These are phyloP conservation scores for Xyrichtys novacula DNA, from an alignment of 2,797 vertebrate species.

Conservation along the genomic window DNA sequence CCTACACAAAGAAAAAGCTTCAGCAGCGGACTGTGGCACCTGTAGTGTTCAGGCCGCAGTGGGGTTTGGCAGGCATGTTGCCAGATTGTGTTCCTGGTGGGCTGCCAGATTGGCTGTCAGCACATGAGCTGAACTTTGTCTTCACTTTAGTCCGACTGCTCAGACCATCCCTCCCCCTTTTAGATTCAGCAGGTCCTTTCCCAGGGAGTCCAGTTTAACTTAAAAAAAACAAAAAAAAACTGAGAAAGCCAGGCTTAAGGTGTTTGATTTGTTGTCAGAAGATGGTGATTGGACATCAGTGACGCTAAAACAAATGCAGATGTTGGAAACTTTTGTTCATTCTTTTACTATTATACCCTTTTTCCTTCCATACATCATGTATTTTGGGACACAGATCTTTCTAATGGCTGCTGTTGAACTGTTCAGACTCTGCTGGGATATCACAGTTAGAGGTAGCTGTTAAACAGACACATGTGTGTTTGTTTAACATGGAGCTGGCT, in stretches of 20 bases:
- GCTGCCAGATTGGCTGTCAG: slow-evolving; percentile 75
- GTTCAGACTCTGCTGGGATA: slow-evolving; percentile 10
- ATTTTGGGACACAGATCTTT: slow-evolving; percentile 11
- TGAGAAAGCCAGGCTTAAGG: background rate
- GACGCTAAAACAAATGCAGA: background rate
- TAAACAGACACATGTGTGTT: slow-evolving; percentile 32
- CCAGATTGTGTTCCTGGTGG: slow-evolving; percentile 59
- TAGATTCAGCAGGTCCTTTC: slow-evolving; percentile 41
- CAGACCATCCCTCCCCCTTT: slow-evolving; percentile 10
- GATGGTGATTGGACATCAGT: background rate
- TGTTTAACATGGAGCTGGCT: slow-evolving; percentile 34
- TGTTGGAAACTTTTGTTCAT: background rate
- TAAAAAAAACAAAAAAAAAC: slow-evolving; percentile 20
- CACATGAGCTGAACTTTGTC: slow-evolving; percentile 64
- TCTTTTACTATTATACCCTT: background rate
- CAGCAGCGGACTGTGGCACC: slow-evolving; percentile 46
- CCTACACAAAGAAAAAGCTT: slow-evolving; percentile 21
- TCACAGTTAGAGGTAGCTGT: slow-evolving; percentile 20
- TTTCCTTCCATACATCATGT: background rate
- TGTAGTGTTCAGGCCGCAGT: slow-evolving; percentile 50
- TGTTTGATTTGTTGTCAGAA: slow-evolving; percentile 9
- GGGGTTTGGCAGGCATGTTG: slow-evolving; percentile 56
- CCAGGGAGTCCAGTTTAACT: slow-evolving; percentile 31
- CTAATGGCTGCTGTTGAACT: slow-evolving; percentile 1
- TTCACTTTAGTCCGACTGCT: slow-evolving; percentile 36